Evolutionary conservation across 2,113 vertebrate species (phyloP), one percentile per base, ranked within the genome.

Genomic region (Amia ocellicauda): DNA sequence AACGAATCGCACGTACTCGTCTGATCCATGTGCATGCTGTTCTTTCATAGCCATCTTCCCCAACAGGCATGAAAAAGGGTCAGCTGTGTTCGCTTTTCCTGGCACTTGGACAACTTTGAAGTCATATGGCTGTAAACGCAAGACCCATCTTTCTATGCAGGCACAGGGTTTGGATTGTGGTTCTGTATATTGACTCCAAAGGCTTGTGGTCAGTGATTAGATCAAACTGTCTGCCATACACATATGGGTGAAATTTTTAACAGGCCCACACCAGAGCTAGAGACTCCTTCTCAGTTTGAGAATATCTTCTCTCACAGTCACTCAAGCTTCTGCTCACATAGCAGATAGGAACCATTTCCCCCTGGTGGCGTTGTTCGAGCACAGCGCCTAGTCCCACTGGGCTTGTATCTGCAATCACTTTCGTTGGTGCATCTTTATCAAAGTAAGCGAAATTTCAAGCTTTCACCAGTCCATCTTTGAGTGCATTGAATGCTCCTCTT

Each of bases 151-250:
- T 16, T 73, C 58, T 3, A 72, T 47, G 0, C 16, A 17, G 26
- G 70, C 64, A 61, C 56, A 72, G 1, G 62, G 67, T 40, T 57
- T 72, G 0, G 58, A 73, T 0, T 11, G 16, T 0, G 40, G 63
- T n/a, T n/a, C 60, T 40, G 2, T 68, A 74, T 29, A 69, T 74
- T 11, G 49, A 16, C 13, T 68, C 58, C 3, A 70, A 23, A 2
- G 51, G 65, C 9, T 75, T 76, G 7, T 74, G 67, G 3, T 75
- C 60, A 43, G 60, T 71, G 7, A 78, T 13, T 8, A 78, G 36
- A 1, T 80, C 67, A 57, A 78, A 74, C 47, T 24, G 61, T 27
- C 49, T 51, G 0, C 62, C 69, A 54, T 76, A 74, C 2, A 73
- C 10, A 40, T 69, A 78, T 20, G 69, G 42, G 13, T 78, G 72